Base-by-base conservation (phyloP, 2,888 invertebrate species). In the Athetis lepigone region DNA sequence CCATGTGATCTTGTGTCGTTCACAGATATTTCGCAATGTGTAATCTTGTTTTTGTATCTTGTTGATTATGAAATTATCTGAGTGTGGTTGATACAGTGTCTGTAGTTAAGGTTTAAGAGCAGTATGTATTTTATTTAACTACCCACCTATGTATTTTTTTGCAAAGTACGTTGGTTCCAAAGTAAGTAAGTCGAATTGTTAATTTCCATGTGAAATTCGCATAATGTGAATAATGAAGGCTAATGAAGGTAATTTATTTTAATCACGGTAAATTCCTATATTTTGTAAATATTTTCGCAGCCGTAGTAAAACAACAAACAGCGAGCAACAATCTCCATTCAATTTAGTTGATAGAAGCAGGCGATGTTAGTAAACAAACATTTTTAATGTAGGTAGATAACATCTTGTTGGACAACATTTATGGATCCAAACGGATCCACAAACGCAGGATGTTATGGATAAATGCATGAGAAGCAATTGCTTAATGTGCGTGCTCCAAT, bases 11-110 rank as follows among this genome's bases (percentile, higher is more conserved):
- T 49, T 45, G 18, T 23, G 51, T 56, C 16, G 36, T 29, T 45
- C 39, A n/a, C 54, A 55, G 23, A 40, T 54, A 58, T 77, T 73
- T 79, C 67, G 76, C 73, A 75, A 79, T 62, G 29, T 65, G 39
- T 54, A 61, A 77, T 74, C 66, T 66, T 33, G 25, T 54, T 49
- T 65, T 66, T 40, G 16, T 55, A 56, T 58, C 52, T 50, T 65
- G 49, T 46, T 42, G 39, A 54, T 60, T 64, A 61, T 37, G 56
- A 67, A 62, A 57, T 70, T 47, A 46, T 60, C 39, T 50, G 8
- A 56, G 33, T 42, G 29, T 52, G 52, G 47, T 61, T 54, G 19
- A 40, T 40, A 11, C n/a, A 42, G 46, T 47, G 45, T 40, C 11
- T 21, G 8, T 37, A 16, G 47, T 19, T 11, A 8, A n/a, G 18